These are phyloP conservation scores for Himalopsyche tibetana DNA, from an alignment of 2,888 invertebrate species.

Conservation along the genomic window DNA sequence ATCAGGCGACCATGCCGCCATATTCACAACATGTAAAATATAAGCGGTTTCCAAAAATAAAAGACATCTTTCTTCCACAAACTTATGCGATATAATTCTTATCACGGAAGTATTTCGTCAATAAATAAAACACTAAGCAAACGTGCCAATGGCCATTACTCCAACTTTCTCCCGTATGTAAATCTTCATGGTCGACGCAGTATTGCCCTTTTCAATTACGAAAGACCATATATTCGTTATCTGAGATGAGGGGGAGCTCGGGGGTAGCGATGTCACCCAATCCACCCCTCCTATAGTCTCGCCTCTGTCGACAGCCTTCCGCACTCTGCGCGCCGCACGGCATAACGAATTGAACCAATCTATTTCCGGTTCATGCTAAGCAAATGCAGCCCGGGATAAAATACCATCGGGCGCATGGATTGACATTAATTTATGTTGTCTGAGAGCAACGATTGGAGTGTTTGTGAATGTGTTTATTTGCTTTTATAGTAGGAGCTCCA, in stretches of 20 bases:
- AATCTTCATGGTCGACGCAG: constrained; percentile 54
- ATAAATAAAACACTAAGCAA: background rate
- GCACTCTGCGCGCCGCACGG: constrained; percentile 46
- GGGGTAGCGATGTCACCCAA: constrained; percentile 18
- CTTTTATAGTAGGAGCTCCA: background rate
- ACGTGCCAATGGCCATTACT: constrained; percentile 44
- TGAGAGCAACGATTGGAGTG: background rate
- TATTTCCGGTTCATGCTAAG: constrained; percentile 63
- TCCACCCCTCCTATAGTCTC: background rate
- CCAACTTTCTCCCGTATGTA: constrained; percentile 56
- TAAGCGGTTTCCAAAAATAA: too few species aligned
- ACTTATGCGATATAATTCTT: too few species aligned
- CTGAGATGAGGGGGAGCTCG: constrained; percentile 47
- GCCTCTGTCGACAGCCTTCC: constrained; percentile 54
- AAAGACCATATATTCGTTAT: constrained; percentile 63
- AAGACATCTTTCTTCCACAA: too few species aligned
- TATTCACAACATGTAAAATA: too few species aligned
- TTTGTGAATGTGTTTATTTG: background rate
- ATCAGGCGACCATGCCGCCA: too few species aligned
- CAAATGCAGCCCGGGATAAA: constrained; percentile 56
- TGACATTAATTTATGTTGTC: background rate
- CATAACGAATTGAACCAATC: constrained; percentile 64
- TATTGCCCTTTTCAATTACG: constrained; percentile 64
- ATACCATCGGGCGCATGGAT: background rate
- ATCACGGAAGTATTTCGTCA: background rate